Base-by-base conservation (phyloP, 2,888 invertebrate genomes). In the Sylvicola fuscatus region DNA sequence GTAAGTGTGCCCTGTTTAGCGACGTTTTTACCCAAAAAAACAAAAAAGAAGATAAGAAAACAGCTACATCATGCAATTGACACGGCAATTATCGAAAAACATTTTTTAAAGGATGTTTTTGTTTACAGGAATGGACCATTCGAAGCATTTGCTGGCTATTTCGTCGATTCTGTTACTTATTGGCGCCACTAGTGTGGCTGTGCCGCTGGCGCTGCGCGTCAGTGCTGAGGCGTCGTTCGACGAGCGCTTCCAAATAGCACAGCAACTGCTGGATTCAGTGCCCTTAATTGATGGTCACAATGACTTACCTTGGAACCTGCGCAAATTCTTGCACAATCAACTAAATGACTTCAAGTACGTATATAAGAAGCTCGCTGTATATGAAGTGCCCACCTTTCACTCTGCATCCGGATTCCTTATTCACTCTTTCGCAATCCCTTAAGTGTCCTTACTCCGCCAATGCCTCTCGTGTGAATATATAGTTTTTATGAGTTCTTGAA, bases 301-400 rank as follows among this genome's bases (percentile, higher is more conserved):
- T 62, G 87, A 87, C 58, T 64, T 86, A 43, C 84, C 86, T 11
- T 86, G 84, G 83, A 86, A 86, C 60, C 82, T 87, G 56, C 66
- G 86, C 45, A 84, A 84, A 61, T 84, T 86, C 62, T 67, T 84
- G 54, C 83, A 84, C 60, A 86, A 86, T 60, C 76, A 78, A 55
- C 72, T 87, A 47, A 78, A 79, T 56, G 80, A 82, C 56, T 82
- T 86, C 50, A 72, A 73, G 70, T 70, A 44, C 55, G 52, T 58
- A 12, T 16, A 27, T 33, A 8, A 12, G 13, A 29, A 35, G 21
- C 13, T n/a, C n/a, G n/a, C n/a, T 14, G 36, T 30, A 10, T 29
- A 35, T 21, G 21, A 21, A 21, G 21, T 21, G 21, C 21, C 21
- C 21, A 6, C 21, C 21, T 21, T 21, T 21, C 21, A 21, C 8